Base-by-base conservation (phyloP, 2,888 invertebrate genomes). In the Melanchra persicariae region DNA sequence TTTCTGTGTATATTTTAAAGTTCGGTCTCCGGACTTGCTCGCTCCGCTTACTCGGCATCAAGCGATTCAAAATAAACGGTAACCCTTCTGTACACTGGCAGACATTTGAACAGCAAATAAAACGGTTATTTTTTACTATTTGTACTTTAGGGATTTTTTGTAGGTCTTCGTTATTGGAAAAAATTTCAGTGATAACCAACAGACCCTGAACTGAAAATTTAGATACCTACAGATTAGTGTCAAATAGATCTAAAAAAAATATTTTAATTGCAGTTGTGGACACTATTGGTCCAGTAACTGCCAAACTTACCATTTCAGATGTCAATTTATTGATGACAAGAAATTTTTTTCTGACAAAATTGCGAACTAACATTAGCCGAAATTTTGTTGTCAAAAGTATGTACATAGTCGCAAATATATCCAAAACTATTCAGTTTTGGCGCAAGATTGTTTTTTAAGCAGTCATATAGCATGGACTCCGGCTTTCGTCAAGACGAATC, bases 11-110 rank as follows among this genome's bases (percentile, higher is more conserved):
- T 37, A 63, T 47, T 70, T 85, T 84, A 83, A 83, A 82, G 82
- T 77, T 67, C 73, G 78, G 71, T 82, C 69, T 59, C 79, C 45
- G 70, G 69, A 73, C 69, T 76, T 74, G 71, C 79, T 74, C 72
- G 80, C 76, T 63, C 68, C 71, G 82, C 79, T 60, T 77, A 74
- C 69, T 78, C 51, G 49, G 64, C 49, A 64, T 40, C 61, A 40
- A 52, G 59, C 82, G 60, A 82, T 84, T 78, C 60, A 82, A 87
- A 88, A 86, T 86, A 87, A 85, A 87, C 87, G 74, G 61, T 52
- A 61, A 57, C 57, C 40, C 45, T 62, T 37, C 54, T 64, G 26
- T 87, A 83, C 77, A 84, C 76, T 80, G 45, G 24, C 34, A 79
- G 84, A 74, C 84, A 82, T 59, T 26, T 37, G 30, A 26, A 55